Conservation (phyloP, 2,113 vertebrate species). For the Coptodon rendalli region DNA sequence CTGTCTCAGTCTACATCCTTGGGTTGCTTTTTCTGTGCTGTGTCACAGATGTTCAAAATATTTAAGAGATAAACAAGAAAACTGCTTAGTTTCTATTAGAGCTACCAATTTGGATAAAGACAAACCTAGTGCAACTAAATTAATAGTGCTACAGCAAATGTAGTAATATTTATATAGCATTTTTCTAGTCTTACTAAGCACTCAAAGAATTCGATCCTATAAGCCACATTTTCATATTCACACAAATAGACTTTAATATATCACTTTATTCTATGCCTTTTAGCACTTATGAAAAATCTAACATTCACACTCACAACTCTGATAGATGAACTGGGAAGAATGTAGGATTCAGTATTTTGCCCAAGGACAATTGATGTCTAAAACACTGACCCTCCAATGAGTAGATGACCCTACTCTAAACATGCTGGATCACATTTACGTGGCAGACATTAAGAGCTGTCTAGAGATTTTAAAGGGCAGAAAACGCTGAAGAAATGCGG, state of each 20-base stretch:
- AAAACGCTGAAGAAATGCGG: neutral
- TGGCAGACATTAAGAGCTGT: neutral
- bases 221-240: neutral
- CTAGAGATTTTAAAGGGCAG: neutral
- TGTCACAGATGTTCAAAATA: neutral
- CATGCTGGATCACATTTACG: neutral
- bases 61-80: neutral
- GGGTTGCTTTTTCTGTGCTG: neutral
- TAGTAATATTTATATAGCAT: neutral
- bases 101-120: neutral
- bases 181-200: neutral
- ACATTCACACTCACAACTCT: neutral
- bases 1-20: neutral
- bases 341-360: neutral
- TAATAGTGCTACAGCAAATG: neutral
- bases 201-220: neutral
- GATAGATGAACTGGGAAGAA: neutral
- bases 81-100: neutral
- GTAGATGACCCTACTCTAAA: neutral
- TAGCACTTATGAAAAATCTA: neutral
- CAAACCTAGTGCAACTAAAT: neutral
- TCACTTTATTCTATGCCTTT: neutral
- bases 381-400: neutral
- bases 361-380: neutral
- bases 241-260: neutral